Evolutionary conservation across 2,888 invertebrate genomes (phyloP).

Genomic region (Arctia plantaginis): DNA sequence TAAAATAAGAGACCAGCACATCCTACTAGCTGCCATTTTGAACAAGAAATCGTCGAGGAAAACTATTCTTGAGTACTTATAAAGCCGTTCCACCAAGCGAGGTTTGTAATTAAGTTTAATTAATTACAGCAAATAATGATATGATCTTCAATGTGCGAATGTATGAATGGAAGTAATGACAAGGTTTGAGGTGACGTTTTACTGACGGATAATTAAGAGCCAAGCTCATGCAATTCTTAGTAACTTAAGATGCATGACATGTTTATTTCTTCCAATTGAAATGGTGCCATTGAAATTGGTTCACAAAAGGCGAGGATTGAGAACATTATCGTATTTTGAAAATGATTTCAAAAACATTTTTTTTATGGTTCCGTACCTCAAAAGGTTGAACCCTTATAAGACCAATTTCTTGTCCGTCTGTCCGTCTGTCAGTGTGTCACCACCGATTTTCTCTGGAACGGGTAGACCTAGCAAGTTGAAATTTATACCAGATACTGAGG

Average conservation of each 20-base stretch:
- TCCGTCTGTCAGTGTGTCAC: too few species aligned
- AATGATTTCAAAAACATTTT: too few species aligned
- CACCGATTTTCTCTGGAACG: too few species aligned
- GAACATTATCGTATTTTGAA: too few species aligned
- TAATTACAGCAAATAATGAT: neutral
- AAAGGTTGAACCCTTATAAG: too few species aligned
- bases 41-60: neutral
- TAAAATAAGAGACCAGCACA: slow-evolving; percentile 37
- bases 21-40: slow-evolving; percentile 29
- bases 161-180: slow-evolving; percentile 17
- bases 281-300: too few species aligned
- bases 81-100: slow-evolving; percentile 20
- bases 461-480: too few species aligned
- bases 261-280: too few species aligned
- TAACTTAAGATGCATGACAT: neutral
- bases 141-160: slow-evolving; percentile 1
- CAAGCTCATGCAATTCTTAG: neutral
- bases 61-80: slow-evolving; percentile 27
- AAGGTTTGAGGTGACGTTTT: slow-evolving; percentile 10
- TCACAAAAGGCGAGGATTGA: too few species aligned
- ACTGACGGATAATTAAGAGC: neutral
- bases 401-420: too few species aligned
- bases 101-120: slow-evolving; percentile 8
- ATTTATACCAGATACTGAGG: too few species aligned
- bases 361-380: too few species aligned